Evolutionary conservation across 1,140 invertebrate species (phyloP).

Genomic region (Heliconius hewitsoni): DNA sequence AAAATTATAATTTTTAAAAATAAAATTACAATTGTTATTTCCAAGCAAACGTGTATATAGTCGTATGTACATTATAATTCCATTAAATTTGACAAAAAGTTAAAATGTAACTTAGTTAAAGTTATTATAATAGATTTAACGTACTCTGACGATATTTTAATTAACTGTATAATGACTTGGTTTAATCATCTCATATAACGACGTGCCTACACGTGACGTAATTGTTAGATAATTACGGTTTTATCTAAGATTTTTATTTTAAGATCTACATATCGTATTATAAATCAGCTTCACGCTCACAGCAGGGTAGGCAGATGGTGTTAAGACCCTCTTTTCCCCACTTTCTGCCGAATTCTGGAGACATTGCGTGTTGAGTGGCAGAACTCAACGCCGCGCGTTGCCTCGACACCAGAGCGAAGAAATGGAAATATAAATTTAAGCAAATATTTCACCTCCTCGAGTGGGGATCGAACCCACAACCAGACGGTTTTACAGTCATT

Average conservation of each 20-base stretch:
- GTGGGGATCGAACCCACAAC: too few species aligned
- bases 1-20: too few species aligned
- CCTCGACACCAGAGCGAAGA: too few species aligned
- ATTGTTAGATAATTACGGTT: neutral
- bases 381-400: too few species aligned
- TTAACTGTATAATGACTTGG: neutral
- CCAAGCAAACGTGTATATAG: neutral
- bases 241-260: neutral
- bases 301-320: too few species aligned
- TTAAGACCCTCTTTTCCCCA: too few species aligned
- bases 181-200: neutral
- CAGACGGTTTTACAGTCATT: too few species aligned
- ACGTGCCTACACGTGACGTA: neutral
- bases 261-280: neutral
- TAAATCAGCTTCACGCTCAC: too few species aligned
- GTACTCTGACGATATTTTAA: neutral
- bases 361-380: too few species aligned
- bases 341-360: too few species aligned
- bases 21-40: neutral
- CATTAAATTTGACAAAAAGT: neutral
- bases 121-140: neutral
- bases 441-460: too few species aligned
- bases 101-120: neutral
- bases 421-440: too few species aligned
- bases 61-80: neutral